A percentile compares a stretch with the other conserved stretches of the same genome.
phyloP scores from a whole-genome alignment of 1,140 invertebrate genomes.

The Lepidurus packardi region DNA sequence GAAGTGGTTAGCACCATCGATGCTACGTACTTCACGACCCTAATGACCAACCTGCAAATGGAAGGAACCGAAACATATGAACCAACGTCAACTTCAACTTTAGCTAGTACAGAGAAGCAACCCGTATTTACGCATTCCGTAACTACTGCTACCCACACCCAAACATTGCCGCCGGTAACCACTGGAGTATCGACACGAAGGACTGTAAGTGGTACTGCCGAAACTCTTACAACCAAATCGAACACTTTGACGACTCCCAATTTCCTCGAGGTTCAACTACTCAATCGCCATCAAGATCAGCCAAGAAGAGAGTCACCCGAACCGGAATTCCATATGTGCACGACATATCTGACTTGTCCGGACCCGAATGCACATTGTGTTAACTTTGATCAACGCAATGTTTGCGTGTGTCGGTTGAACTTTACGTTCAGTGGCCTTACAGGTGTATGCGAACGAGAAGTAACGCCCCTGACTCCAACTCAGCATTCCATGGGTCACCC shows the following conservation, averaged over 20 bases:
- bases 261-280: neutral
- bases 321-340: neutral
- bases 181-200: neutral
- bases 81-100: neutral
- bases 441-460: neutral
- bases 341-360: conserved; percentile 14
- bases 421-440: neutral
- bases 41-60: neutral
- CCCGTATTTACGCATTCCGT: neutral
- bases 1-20: neutral
- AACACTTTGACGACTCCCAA: neutral
- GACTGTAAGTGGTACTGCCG: neutral
- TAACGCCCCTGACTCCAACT: neutral
- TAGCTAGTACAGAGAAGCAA: neutral
- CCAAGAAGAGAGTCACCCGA: neutral
- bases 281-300: neutral
- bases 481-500: neutral
- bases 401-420: conserved; percentile 20
- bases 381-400: neutral
- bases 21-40: neutral
- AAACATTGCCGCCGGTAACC: neutral
- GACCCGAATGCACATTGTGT: conserved; percentile 30
- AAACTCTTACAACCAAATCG: neutral
- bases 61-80: neutral
- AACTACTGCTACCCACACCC: neutral